phyloP scores from a whole-genome alignment of 2,797 vertebrate species.

The Catharus ustulatus region DNA sequence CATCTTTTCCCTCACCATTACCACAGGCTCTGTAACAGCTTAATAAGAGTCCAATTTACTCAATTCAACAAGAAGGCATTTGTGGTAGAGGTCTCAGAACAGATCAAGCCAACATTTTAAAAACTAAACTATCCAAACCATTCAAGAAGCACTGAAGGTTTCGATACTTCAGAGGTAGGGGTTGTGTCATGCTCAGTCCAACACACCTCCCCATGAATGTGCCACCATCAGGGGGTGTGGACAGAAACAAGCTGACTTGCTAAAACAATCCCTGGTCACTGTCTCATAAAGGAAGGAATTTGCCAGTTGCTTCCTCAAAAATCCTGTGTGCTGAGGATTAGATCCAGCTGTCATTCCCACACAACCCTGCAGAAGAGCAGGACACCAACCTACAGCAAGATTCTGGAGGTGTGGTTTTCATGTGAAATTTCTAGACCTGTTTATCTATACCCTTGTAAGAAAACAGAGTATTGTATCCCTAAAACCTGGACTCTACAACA shows the following conservation, averaged over 20 bases:
- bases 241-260: slow-evolving; percentile 3
- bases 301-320: slow-evolving; percentile 28
- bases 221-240: not conserved
- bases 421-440: not conserved
- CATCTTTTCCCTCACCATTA: not conserved
- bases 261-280: not conserved
- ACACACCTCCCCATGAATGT: not conserved
- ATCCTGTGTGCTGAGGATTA: not conserved
- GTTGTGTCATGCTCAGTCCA: not conserved
- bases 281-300: slow-evolving; percentile 16
- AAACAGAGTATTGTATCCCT: not conserved
- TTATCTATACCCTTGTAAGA: not conserved
- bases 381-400: not conserved
- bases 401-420: not conserved
- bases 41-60: not conserved
- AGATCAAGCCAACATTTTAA: not conserved
- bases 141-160: not conserved
- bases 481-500: not conserved
- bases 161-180: not conserved
- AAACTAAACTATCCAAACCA: not conserved
- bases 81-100: not conserved
- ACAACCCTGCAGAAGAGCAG: not conserved
- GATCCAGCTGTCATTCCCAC: slow-evolving; percentile 26
- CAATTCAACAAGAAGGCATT: not conserved
- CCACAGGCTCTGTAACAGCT: not conserved